These are phyloP conservation scores for Siniperca obscura DNA, from an alignment of 2,797 vertebrate species.

Conservation along the genomic window DNA sequence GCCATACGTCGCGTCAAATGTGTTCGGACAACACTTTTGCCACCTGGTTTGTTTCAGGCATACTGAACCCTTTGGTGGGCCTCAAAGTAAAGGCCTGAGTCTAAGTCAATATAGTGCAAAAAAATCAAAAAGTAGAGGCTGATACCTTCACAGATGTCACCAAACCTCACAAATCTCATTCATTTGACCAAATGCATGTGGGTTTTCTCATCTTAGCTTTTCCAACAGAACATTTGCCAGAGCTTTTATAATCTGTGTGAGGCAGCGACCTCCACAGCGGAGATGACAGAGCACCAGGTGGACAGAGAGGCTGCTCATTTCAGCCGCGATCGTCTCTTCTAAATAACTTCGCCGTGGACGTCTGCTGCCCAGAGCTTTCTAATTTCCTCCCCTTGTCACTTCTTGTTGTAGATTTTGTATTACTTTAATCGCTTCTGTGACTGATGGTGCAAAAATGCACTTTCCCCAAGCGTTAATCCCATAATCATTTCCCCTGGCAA, in stretches of 20 bases:
- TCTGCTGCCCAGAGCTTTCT: slow-evolving; percentile 57
- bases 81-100: neutral
- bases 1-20: neutral
- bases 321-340: neutral
- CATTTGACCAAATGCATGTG: neutral
- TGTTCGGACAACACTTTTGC: neutral
- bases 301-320: slow-evolving; percentile 36
- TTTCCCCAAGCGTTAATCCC: slow-evolving; percentile 52
- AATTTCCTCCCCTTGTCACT: slow-evolving; percentile 65
- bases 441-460: slow-evolving; percentile 63
- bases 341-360: slow-evolving; percentile 27
- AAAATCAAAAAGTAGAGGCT: neutral
- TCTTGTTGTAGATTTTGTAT: slow-evolving; percentile 61
- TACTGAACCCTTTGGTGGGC: neutral
- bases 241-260: neutral
- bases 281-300: slow-evolving; percentile 50
- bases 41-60: neutral
- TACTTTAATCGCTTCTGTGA: slow-evolving; percentile 61
- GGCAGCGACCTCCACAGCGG: neutral
- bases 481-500: slow-evolving; percentile 59
- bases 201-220: neutral
- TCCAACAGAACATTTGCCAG: neutral
- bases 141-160: neutral
- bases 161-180: neutral
- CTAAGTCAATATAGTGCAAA: neutral